These are phyloP conservation scores for Caenorhabditis latens DNA, from an alignment of 1,140 invertebrate species.

Conservation along the genomic window DNA sequence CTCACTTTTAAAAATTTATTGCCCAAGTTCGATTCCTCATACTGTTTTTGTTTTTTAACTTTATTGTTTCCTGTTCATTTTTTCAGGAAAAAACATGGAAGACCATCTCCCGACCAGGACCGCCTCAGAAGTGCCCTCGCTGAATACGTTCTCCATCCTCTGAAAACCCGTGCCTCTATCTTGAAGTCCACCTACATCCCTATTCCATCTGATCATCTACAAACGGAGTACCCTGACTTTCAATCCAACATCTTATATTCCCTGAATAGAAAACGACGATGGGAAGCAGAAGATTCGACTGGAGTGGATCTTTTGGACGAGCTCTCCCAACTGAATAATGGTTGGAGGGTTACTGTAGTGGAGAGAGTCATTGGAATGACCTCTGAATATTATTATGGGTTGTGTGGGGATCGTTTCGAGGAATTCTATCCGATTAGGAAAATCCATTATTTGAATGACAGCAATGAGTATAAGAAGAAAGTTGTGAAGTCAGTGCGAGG, in stretches of 20 bases:
- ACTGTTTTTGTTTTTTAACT: too few species aligned
- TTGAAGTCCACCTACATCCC: not conserved
- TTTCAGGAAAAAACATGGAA: constrained; percentile 3
- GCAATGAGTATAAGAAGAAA: not conserved
- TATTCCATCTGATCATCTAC: not conserved
- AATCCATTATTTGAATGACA: not conserved
- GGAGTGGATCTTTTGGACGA: not conserved
- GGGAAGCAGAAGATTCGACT: not conserved
- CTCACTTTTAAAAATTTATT: too few species aligned
- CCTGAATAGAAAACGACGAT: not conserved
- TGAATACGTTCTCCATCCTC: not conserved
- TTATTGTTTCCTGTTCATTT: not conserved
- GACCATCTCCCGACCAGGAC: not conserved
- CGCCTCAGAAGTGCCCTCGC: not conserved
- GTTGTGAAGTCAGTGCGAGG: not conserved
- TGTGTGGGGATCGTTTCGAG: not conserved
- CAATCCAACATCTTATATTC: not conserved
- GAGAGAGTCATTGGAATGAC: not conserved
- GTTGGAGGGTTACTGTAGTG: not conserved
- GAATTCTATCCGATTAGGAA: not conserved
- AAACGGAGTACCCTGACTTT: not conserved
- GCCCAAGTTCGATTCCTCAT: too few species aligned
- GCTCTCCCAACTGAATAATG: not conserved
- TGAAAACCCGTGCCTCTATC: not conserved
- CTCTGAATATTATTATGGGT: too few species aligned